These are phyloP conservation scores for Ophion ellenae DNA, from an alignment of 2,888 invertebrate genomes.

Conservation along the genomic window DNA sequence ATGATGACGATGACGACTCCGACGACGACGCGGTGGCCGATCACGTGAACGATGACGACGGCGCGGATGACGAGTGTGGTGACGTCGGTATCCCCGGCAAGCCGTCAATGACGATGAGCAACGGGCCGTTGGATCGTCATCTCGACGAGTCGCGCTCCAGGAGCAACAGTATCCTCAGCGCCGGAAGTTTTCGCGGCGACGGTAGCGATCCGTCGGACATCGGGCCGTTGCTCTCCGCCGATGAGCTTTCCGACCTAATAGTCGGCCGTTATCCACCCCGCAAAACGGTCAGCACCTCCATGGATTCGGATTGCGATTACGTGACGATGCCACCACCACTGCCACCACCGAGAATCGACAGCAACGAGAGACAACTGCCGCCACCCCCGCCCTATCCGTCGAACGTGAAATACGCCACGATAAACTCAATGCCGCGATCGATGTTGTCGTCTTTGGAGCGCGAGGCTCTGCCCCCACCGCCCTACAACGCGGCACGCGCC, in stretches of 20 bases:
- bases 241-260: conserved; percentile 92
- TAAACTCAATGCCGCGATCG: conserved; percentile 71
- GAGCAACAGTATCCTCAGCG: conserved; percentile 92
- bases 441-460: conserved; percentile 71
- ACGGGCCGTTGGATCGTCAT: conserved; percentile 68
- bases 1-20: conserved; percentile 74
- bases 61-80: conserved; percentile 70
- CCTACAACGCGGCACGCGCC: conserved; percentile 88
- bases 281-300: conserved; percentile 92
- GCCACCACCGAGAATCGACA: conserved; percentile 89
- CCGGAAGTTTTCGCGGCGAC: conserved; percentile 93
- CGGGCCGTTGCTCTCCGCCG: conserved; percentile 91
- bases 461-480: conserved; percentile 85
- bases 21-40: conserved; percentile 52
- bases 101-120: conserved; percentile 56
- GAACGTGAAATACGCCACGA: conserved; percentile 75
- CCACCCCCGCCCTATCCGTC: conserved; percentile 84
- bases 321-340: conserved; percentile 89
- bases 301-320: conserved; percentile 96
- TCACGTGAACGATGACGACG: conserved; percentile 79
- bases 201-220: conserved; percentile 95
- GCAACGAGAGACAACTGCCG: conserved; percentile 84
- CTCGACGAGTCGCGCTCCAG: conserved; percentile 77
- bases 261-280: conserved; percentile 92
- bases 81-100: conserved; percentile 44